Conservation (phyloP, 2,113 vertebrate genomes). For the Ictidomys tridecemlineatus region DNA sequence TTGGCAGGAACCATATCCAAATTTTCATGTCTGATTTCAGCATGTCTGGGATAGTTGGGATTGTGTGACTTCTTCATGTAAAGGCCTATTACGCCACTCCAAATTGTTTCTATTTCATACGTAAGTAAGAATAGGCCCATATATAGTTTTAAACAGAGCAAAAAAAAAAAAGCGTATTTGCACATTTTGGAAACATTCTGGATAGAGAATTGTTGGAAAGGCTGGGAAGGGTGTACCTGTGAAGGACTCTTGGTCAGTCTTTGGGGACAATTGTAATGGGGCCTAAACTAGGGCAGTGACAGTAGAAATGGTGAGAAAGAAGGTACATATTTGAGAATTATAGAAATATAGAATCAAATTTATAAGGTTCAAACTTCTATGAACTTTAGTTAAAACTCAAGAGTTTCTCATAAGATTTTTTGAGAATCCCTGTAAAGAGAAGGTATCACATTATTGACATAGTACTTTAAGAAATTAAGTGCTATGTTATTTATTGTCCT, state of each 20-base stretch:
- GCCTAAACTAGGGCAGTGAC: neutral
- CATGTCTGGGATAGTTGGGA: neutral
- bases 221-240: neutral
- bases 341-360: neutral
- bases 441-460: slow-evolving; percentile 20
- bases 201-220: neutral
- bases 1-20: neutral
- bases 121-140: neutral
- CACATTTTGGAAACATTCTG: neutral
- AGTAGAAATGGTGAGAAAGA: neutral
- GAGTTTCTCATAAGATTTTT: neutral
- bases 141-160: slow-evolving; percentile 4
- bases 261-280: neutral
- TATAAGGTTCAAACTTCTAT: neutral
- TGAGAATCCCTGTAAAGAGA: slow-evolving; percentile 28
- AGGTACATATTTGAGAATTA: neutral
- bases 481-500: slow-evolving; percentile 2
- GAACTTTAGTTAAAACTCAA: slow-evolving; percentile 43
- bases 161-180: neutral
- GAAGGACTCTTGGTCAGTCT: neutral
- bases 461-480: slow-evolving; percentile 30
- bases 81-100: neutral
- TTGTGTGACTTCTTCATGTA: neutral
- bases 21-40: neutral
- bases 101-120: slow-evolving; percentile 17